phyloP scores from a whole-genome alignment of 2,888 invertebrate species.

The Lithophane semibrunnea region DNA sequence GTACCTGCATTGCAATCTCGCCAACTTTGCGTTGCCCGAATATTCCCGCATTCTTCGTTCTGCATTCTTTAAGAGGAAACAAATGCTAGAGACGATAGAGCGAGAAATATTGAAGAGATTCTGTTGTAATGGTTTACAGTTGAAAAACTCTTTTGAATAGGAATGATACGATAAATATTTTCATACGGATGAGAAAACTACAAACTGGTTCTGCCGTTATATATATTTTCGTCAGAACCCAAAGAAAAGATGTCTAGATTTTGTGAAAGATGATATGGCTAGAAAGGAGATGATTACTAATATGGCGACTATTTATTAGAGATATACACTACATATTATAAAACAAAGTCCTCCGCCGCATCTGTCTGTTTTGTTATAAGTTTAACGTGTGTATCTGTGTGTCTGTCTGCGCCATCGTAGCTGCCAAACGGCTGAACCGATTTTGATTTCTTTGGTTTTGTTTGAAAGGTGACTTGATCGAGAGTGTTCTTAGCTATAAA shows the following conservation, averaged over 20 bases:
- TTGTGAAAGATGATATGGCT: too few species aligned
- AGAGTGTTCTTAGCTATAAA: too few species aligned
- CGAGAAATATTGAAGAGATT: constrained; percentile 27
- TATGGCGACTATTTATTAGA: not conserved
- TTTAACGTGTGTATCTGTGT: too few species aligned
- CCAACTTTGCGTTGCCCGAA: constrained; percentile 1
- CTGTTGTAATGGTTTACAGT: constrained; percentile 24
- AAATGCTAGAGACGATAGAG: constrained; percentile 23
- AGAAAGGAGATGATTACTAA: not conserved
- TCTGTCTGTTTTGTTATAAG: too few species aligned
- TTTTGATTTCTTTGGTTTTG: too few species aligned
- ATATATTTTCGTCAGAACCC: not conserved
- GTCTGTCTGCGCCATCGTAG: too few species aligned
- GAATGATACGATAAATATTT: constrained; percentile 23
- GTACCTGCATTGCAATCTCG: constrained; percentile 45
- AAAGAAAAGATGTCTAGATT: not conserved
- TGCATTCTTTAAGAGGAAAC: constrained; percentile 31
- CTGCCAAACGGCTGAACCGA: too few species aligned
- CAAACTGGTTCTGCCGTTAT: not conserved
- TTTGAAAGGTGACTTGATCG: too few species aligned
- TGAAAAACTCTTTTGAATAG: constrained; percentile 36
- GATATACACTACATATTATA: too few species aligned
- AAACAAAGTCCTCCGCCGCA: too few species aligned
- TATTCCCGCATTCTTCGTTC: not conserved
- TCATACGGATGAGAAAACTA: constrained; percentile 3